Evolutionary conservation across 2,797 vertebrate species (phyloP), one percentile per base, ranked within the genome.

Genomic region (Pipistrellus nathusii): DNA sequence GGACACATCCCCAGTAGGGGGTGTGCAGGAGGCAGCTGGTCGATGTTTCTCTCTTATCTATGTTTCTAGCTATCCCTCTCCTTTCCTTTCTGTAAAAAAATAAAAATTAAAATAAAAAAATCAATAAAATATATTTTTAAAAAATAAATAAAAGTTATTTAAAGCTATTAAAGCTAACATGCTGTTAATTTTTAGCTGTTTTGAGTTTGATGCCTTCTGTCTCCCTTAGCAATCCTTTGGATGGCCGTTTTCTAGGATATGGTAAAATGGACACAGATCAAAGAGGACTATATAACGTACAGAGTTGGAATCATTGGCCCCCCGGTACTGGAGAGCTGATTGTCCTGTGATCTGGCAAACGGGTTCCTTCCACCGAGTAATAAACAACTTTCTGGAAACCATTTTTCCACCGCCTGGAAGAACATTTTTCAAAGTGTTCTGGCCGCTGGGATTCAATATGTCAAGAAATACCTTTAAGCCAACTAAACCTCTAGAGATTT

Each of bases 401-500:
- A 90, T 72, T 95, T 93, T 95, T 87, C 30, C 23, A 90, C 88
- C 81, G 48, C 77, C 89, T 93, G 41, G 35, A 91, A 85, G 86
- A 96, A 88, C 44, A 68, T 87, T 68, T 88, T 91, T 94, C 82
- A 90, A 93, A 73, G 46, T 91, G 88, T 93, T 93, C 38, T 93
- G 82, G 44, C 72, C 51, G 32, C 51, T 81, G 76, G 53, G 80
- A 93, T 88, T 91, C 55, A 93, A 85, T 94, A 96, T 94, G 94
- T 96, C 87, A 87, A 95, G 84, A 96, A 97, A 94, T 87, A 77
- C 32, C 91, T 94, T 89, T 78, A 96, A 85, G 57, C 46, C 90
- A 90, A 95, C 85, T 86, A 89, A 94, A 85, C 38, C 92, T 87
- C 94, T 77, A 82, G 71, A 92, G 84, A 91, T 91, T 94, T 94